Evolutionary conservation across 1,140 invertebrate genomes (phyloP).

Genomic region (Hestina assimilis): DNA sequence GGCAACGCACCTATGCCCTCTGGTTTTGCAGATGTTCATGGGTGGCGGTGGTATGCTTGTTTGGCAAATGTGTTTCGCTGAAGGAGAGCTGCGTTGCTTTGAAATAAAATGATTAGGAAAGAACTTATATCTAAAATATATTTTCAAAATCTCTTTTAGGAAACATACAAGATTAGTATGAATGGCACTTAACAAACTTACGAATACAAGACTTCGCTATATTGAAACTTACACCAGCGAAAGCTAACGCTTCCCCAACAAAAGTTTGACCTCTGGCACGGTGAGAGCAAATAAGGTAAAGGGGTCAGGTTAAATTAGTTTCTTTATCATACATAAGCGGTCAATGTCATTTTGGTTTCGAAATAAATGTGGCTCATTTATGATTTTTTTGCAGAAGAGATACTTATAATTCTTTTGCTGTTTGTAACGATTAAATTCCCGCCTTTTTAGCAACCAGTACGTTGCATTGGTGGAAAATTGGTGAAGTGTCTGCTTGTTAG

Average conservation of each 20-base stretch:
- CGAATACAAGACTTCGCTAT: not conserved
- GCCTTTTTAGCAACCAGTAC: too few relatives aligned
- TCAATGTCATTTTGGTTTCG: not conserved
- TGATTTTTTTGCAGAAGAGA: not conserved
- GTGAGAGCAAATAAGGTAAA: not conserved
- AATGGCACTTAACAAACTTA: not conserved
- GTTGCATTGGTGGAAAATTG: not conserved
- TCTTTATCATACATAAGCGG: not conserved
- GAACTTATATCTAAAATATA: too few relatives aligned
- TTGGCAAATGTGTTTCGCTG: too few relatives aligned
- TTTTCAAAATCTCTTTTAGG: too few relatives aligned
- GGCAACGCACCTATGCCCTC: too few relatives aligned
- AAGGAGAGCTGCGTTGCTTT: too few relatives aligned
- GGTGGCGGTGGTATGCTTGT: too few relatives aligned
- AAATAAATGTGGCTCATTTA: not conserved
- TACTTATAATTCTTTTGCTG: not conserved
- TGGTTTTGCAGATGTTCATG: too few relatives aligned
- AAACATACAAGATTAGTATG: not conserved
- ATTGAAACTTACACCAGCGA: not conserved
- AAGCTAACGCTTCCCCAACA: not conserved
- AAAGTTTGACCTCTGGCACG: not conserved
- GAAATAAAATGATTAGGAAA: too few relatives aligned
- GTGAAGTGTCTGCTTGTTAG: too few relatives aligned
- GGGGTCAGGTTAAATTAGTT: constrained; percentile 1
- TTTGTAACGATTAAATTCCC: too few relatives aligned